A percentile compares a stretch with the other conserved stretches of the same genome.
These are phyloP conservation scores for Lycaon pictus DNA, from an alignment of 2,113 vertebrate genomes.

Conservation along the genomic window DNA sequence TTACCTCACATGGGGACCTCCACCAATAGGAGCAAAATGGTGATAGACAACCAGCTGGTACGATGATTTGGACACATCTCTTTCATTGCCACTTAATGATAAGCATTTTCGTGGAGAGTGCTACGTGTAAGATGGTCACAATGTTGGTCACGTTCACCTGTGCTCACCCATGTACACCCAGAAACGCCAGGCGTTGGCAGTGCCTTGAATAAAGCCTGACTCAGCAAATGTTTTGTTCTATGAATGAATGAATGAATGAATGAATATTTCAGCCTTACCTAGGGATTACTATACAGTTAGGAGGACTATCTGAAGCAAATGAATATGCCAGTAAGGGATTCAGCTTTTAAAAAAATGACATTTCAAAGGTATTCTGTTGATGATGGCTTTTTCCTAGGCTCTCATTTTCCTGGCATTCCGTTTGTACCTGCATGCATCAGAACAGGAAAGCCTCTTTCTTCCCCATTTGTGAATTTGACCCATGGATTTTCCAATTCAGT, in stretches of 20 bases:
- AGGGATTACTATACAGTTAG: background rate
- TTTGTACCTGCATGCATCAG: fast-evolving
- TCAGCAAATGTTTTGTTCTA: fast-evolving
- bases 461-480: background rate
- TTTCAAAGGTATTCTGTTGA: background rate
- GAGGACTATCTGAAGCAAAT: background rate
- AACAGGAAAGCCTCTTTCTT: too few relatives aligned
- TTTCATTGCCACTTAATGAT: fast-evolving
- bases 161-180: fast-evolving
- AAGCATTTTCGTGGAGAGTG: background rate
- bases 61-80: fast-evolving
- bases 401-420: background rate
- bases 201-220: background rate
- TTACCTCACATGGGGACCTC: background rate
- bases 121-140: fast-evolving
- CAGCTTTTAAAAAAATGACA: fast-evolving
- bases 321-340: fast-evolving
- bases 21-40: fast-evolving
- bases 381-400: fast-evolving
- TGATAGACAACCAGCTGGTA: fast-evolving
- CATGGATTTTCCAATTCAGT: background rate
- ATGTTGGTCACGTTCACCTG: fast-evolving
- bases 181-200: fast-evolving
- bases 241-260: background rate
- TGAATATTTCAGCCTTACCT: background rate